Percentiles rank a stretch among this genome's conserved stretches.
Evolutionary conservation across 30 jellyfish, hydroid and myxozoan species (phyloP).

Genomic region (Aurelia sp.): DNA sequence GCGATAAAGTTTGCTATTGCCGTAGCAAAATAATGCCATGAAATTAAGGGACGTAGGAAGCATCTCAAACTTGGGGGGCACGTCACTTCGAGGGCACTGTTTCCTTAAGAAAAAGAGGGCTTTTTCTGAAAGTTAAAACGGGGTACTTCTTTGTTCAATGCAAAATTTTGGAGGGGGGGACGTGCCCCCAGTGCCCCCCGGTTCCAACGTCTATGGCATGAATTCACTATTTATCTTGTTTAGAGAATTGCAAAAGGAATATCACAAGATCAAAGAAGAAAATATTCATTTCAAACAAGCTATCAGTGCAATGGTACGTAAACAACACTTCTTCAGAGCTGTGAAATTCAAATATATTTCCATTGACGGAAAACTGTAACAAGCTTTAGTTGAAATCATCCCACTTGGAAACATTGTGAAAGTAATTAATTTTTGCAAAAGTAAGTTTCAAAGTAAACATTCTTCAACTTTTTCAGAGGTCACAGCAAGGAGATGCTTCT

Average conservation of each 20-base stretch:
- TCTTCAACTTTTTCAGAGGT: not conserved
- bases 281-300: slow-evolving; percentile 37
- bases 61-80: too few species aligned
- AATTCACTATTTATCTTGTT: slow-evolving; percentile 30
- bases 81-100: too few species aligned
- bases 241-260: slow-evolving; percentile 60
- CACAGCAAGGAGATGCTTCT: slow-evolving; percentile 25
- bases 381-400: not conserved
- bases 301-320: slow-evolving; percentile 34
- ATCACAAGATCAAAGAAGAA: slow-evolving; percentile 44
- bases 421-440: not conserved
- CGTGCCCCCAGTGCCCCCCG: too few species aligned
- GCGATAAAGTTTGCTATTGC: too few species aligned
- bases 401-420: too few species aligned
- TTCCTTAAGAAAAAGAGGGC: too few species aligned
- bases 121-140: too few species aligned
- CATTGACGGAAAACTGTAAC: not conserved
- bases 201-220: too few species aligned
- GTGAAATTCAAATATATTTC: not conserved
- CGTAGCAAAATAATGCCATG: too few species aligned
- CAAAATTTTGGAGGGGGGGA: too few species aligned
- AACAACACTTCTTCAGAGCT: not conserved
- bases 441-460: not conserved
- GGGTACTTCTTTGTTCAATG: too few species aligned
- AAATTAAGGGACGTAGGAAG: too few species aligned